Conservation (phyloP, 1,140 invertebrate species). For the Lordiphosa collinella region DNA sequence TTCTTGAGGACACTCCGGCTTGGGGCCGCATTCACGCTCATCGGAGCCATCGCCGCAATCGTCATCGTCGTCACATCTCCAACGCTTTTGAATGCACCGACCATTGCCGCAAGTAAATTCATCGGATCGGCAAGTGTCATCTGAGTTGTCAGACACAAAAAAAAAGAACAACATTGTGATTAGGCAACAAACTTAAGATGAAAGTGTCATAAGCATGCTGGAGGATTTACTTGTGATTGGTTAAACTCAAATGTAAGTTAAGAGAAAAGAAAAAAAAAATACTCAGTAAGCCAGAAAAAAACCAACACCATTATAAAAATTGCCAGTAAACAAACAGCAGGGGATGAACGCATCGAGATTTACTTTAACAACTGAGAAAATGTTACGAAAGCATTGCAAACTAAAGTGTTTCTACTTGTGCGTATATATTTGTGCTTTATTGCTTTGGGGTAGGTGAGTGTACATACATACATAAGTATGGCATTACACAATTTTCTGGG, state of each 20-base stretch:
- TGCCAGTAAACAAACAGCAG: slow-evolving; percentile 32
- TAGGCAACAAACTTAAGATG: background rate
- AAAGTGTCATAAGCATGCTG: background rate
- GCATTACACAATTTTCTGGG: slow-evolving; percentile 36
- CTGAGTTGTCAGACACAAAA: slow-evolving; percentile 80
- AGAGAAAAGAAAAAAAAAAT: slow-evolving; percentile 13
- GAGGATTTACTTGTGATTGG: slow-evolving; percentile 32
- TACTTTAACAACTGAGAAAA: slow-evolving; percentile 34
- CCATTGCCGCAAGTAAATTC: slow-evolving; percentile 94
- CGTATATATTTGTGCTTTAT: slow-evolving; percentile 66
- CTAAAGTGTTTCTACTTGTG: slow-evolving; percentile 34
- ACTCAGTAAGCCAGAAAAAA: slow-evolving; percentile 30
- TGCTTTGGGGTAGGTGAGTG: slow-evolving; percentile 28
- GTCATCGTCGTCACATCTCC: slow-evolving; percentile 92
- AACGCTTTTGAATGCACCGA: slow-evolving; percentile 91
- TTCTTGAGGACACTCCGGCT: slow-evolving; percentile 83
- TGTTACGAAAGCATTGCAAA: slow-evolving; percentile 35
- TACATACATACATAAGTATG: slow-evolving; percentile 36
- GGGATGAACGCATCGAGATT: slow-evolving; percentile 24
- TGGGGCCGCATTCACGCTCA: slow-evolving; percentile 87
- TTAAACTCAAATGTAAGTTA: slow-evolving; percentile 17
- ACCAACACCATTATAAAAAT: slow-evolving; percentile 66
- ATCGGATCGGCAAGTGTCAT: slow-evolving; percentile 91
- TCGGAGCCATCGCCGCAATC: slow-evolving; percentile 92
- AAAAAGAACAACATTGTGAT: slow-evolving; percentile 11